phyloP scores from a whole-genome alignment of 2,113 vertebrate genomes.

The Psammodynastes pulverulentus region DNA sequence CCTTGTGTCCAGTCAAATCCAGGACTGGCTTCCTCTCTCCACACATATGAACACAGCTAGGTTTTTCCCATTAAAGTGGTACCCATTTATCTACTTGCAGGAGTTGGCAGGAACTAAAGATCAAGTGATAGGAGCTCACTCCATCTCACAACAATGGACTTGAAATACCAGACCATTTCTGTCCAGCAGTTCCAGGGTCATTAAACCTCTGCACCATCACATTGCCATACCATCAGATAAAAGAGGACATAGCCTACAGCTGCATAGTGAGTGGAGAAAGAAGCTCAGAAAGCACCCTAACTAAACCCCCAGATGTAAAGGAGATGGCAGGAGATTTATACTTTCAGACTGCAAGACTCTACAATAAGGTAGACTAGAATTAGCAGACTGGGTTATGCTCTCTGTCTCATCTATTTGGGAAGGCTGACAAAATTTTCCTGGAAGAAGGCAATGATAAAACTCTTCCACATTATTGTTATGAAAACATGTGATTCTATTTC shows the following conservation, averaged over 20 bases:
- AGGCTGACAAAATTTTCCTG: neutral
- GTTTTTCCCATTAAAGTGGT: neutral
- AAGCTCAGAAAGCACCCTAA: neutral
- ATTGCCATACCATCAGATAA: neutral
- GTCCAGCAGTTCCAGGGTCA: neutral
- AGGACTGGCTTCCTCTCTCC: neutral
- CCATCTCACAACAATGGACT: neutral
- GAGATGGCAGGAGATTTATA: neutral
- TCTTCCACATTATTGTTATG: neutral
- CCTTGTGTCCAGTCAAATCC: neutral
- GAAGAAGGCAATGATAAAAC: neutral
- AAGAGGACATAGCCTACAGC: neutral
- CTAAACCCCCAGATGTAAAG: neutral
- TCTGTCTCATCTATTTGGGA: neutral
- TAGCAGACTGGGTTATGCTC: neutral
- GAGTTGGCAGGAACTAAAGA: neutral
- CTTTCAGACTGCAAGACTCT: neutral
- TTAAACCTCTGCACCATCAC: neutral
- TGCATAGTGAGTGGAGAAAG: neutral
- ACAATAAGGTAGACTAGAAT: neutral
- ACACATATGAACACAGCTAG: neutral
- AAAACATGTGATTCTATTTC: neutral
- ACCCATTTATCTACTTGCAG: neutral
- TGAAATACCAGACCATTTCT: neutral
- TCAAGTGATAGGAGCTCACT: neutral